Percentiles rank a stretch among this genome's conserved stretches.
These are phyloP conservation scores for Steatocranus sp. DNA, from an alignment of 2,797 vertebrate species.

Conservation along the genomic window DNA sequence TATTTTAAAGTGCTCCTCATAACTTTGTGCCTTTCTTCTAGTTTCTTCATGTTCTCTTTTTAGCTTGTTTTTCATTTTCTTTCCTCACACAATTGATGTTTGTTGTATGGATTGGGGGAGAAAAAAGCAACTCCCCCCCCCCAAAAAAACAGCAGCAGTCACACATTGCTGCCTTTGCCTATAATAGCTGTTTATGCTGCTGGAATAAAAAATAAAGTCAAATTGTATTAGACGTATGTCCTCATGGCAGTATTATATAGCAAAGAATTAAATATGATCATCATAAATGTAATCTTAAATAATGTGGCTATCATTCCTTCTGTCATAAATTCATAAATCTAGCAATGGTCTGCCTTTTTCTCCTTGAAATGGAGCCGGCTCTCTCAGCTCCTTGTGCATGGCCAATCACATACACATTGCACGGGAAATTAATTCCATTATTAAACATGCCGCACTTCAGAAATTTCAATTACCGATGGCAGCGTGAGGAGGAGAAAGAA, in stretches of 20 bases:
- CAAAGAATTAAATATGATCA: slow-evolving; percentile 26
- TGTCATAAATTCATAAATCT: slow-evolving; percentile 27
- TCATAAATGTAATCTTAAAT: slow-evolving; percentile 18
- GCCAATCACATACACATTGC: slow-evolving; percentile 77
- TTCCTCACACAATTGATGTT: not conserved
- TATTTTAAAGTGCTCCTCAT: not conserved
- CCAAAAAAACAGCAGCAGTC: not conserved
- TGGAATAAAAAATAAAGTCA: not conserved
- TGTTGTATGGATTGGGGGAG: not conserved
- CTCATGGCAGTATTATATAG: not conserved
- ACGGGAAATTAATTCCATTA: slow-evolving; percentile 84
- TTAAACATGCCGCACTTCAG: slow-evolving; percentile 81
- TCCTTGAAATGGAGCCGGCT: slow-evolving; percentile 30
- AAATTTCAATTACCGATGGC: slow-evolving; percentile 79
- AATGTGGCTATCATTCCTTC: slow-evolving; percentile 20
- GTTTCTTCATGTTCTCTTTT: not conserved
- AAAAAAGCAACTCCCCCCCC: accelerated
- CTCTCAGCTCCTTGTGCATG: slow-evolving; percentile 51
- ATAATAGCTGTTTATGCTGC: not conserved
- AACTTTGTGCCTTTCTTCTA: not conserved
- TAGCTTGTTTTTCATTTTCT: not conserved
- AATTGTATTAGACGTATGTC: not conserved
- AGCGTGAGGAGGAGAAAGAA: slow-evolving; percentile 56
- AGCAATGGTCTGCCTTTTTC: slow-evolving; percentile 37
- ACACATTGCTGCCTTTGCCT: not conserved